Evolutionary conservation across 2,797 vertebrate genomes (phyloP), one percentile per base, ranked within the genome.

Genomic region (Anableps anableps): DNA sequence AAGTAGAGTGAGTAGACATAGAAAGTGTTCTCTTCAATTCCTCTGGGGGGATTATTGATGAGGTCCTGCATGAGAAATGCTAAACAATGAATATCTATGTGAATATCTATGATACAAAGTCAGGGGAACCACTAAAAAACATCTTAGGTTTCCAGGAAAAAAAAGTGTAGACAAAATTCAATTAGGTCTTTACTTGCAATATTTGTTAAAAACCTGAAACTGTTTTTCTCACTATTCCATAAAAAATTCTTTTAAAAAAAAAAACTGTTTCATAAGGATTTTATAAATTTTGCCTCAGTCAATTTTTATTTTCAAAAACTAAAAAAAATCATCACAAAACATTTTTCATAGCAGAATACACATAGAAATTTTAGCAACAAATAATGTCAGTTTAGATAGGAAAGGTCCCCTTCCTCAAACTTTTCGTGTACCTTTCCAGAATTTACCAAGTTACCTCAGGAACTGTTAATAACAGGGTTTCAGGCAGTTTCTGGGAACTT

Each of bases 1-100:
- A 70, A 21, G 14, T 21, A 41, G 70, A 50, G 23, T 17, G 70
- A 50, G 23, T 17, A 75, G 2, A 78, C 73, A 84, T 77, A 72
- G 76, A 84, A 88, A 83, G 76, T n/a, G 7, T 4, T 41, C 14
- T 36, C 5, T 81, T 82, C 2, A 83, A 31, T 50, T 58, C 29
- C 11, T 76, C 45, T 10, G 6, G n/a, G 34, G 26, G 47, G 19
- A n/a, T 72, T 64, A 83, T 19, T 76, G 26, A 82, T 50, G 72
- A 77, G 23, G 5, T 34, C 13, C 74, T 45, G 41, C 47, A 50
- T 81, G 82, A 82, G 80, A 84, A 85, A 75, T 17, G 4, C 9
- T 4, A 73, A 47, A 41, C 73, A 16, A 72, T 72, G 43, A 78
- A 7, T 26, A 21, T 64, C 50, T 53, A 38, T 72, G 75, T 72